These are phyloP conservation scores for Brachyhypopomus occidentalis DNA, from an alignment of 2,113 vertebrate genomes.

Conservation along the genomic window DNA sequence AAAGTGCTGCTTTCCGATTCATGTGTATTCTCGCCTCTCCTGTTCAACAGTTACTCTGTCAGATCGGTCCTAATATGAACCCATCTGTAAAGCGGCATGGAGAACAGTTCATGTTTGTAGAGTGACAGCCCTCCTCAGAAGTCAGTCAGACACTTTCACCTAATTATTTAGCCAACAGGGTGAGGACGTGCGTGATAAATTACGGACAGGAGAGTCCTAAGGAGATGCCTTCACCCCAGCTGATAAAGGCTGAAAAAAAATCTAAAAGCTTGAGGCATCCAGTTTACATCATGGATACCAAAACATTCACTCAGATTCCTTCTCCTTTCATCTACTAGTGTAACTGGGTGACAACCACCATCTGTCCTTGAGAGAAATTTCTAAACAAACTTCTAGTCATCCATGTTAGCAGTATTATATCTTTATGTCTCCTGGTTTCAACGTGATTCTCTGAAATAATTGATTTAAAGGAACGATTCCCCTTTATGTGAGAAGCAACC, in stretches of 20 bases:
- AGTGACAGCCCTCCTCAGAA: neutral
- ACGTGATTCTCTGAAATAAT: no score
- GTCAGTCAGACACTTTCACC: constrained; percentile 26
- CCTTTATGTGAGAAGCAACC: neutral
- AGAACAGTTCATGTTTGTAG: neutral
- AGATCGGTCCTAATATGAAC: neutral
- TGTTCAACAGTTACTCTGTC: constrained; percentile 22
- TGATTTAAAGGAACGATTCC: no score
- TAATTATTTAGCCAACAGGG: constrained; percentile 35
- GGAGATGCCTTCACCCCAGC: constrained; percentile 33
- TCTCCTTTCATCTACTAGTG: neutral
- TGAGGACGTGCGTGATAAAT: constrained; percentile 24
- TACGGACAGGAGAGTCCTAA: constrained; percentile 22
- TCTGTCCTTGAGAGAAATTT: neutral
- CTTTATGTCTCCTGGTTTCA: no score
- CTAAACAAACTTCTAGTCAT: neutral
- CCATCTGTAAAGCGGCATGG: neutral
- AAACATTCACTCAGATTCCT: neutral
- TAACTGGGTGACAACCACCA: neutral
- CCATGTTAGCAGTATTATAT: neutral
- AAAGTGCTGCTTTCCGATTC: constrained; percentile 24
- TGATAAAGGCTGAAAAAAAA: constrained; percentile 19
- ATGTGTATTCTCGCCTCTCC: constrained; percentile 22
- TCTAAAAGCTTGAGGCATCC: constrained; percentile 2
- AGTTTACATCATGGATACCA: neutral